Percentiles rank a stretch among this genome's conserved stretches.
Evolutionary conservation across 2,888 invertebrate genomes (phyloP).

Genomic region (Rotaria macrura): DNA sequence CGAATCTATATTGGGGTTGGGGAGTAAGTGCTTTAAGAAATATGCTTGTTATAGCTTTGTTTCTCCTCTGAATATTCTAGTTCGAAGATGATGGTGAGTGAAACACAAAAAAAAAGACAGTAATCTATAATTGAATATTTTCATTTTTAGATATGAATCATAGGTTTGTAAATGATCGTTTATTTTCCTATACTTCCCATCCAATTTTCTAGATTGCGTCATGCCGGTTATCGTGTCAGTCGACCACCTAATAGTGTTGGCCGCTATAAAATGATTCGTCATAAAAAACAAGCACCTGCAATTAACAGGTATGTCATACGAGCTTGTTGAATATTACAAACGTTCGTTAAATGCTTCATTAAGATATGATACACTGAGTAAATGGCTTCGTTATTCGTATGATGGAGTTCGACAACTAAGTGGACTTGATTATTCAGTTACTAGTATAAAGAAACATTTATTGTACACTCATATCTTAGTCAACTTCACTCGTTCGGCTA

Average conservation of each 20-base stretch:
- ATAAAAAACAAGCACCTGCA: slow-evolving; percentile 18
- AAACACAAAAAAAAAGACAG: background rate
- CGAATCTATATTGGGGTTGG: slow-evolving; percentile 34
- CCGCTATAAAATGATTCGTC: slow-evolving; percentile 33
- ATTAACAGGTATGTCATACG: background rate
- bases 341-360: no score
- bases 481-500: slow-evolving; percentile 18
- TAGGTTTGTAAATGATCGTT: background rate
- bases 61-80: background rate
- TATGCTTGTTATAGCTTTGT: background rate
- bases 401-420: slow-evolving; percentile 24
- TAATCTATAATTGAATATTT: background rate
- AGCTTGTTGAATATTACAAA: no score
- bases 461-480: slow-evolving; percentile 29
- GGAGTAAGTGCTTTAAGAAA: slow-evolving; percentile 13
- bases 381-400: slow-evolving; percentile 26
- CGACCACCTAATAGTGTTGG: slow-evolving; percentile 28
- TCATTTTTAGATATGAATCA: slow-evolving; percentile 18
- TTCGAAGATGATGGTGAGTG: slow-evolving; percentile 29
- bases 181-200: background rate
- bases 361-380: background rate
- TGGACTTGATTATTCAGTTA: slow-evolving; percentile 22
- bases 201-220: background rate
- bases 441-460: background rate
- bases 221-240: slow-evolving; percentile 16